These are phyloP conservation scores for Monopis laevigella DNA, from an alignment of 2,888 invertebrate genomes.

Conservation along the genomic window DNA sequence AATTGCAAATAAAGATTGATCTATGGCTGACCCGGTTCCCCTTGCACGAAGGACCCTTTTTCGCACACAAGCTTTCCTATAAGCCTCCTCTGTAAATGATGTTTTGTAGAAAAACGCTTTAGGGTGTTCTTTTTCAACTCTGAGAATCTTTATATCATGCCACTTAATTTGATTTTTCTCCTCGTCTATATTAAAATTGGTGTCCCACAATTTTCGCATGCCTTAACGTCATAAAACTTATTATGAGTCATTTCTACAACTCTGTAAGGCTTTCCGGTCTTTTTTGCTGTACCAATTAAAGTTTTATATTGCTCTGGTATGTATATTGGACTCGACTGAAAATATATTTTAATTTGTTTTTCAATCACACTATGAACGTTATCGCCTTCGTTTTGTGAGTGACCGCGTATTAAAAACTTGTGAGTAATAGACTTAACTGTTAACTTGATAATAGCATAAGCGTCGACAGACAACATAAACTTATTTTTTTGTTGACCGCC, in stretches of 20 bases:
- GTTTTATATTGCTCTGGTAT: constrained; percentile 12
- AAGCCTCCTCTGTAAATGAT: constrained; percentile 11
- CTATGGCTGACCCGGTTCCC: constrained; percentile 11
- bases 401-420: no score
- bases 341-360: constrained; percentile 12
- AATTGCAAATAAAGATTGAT: constrained; percentile 14
- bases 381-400: constrained; percentile 16
- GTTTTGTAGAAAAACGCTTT: constrained; percentile 13
- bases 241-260: constrained; percentile 1
- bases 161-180: constrained; percentile 1
- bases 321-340: constrained; percentile 13
- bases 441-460: constrained; percentile 15
- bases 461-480: constrained; percentile 18
- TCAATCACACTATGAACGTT: constrained; percentile 14
- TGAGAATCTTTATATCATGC: constrained; percentile 12
- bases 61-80: constrained; percentile 4
- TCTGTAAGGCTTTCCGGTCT: constrained; percentile 4
- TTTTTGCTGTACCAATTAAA: constrained; percentile 12
- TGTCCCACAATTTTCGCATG: not conserved
- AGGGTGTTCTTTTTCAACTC: constrained; percentile 13
- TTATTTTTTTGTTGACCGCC: constrained; percentile 21
- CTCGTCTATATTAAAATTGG: constrained; percentile 3
- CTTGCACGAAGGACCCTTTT: constrained; percentile 9
- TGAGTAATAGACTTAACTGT: no score
- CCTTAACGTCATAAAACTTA: constrained; percentile 6